These are phyloP conservation scores for Epinotia ramella DNA, from an alignment of 2,888 invertebrate species.

Conservation along the genomic window DNA sequence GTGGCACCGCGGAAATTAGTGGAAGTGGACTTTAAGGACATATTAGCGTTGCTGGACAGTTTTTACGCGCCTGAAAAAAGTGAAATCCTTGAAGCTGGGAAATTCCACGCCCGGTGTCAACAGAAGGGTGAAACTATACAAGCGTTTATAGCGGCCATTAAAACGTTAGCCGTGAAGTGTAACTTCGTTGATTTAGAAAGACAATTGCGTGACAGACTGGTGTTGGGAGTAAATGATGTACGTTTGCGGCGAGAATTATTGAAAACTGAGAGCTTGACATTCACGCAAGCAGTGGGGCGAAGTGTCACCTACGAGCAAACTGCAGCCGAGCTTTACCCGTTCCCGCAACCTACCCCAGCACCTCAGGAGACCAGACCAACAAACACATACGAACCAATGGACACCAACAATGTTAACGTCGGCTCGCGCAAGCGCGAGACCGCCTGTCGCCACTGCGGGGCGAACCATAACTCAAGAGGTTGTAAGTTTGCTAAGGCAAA, in stretches of 20 bases:
- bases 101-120: neutral
- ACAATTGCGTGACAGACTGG: neutral
- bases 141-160: constrained; percentile 4
- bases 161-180: neutral
- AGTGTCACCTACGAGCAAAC: neutral
- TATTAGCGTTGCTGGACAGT: neutral
- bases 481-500: constrained; percentile 1
- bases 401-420: neutral
- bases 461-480: neutral
- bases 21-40: constrained; percentile 1
- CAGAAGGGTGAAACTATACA: neutral
- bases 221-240: constrained; percentile 2
- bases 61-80: neutral
- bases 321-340: neutral
- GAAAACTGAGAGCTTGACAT: neutral
- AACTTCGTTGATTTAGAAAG: neutral
- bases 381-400: neutral
- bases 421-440: constrained; percentile 13
- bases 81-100: constrained; percentile 5
- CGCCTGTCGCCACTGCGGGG: constrained; percentile 16
- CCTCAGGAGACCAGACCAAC: constrained; percentile 10
- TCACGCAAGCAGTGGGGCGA: neutral
- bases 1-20: neutral
- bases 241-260: constrained; percentile 2
- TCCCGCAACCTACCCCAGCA: neutral